Base-by-base conservation (phyloP, 1,140 invertebrate genomes). In the Bombus sylvicola region DNA sequence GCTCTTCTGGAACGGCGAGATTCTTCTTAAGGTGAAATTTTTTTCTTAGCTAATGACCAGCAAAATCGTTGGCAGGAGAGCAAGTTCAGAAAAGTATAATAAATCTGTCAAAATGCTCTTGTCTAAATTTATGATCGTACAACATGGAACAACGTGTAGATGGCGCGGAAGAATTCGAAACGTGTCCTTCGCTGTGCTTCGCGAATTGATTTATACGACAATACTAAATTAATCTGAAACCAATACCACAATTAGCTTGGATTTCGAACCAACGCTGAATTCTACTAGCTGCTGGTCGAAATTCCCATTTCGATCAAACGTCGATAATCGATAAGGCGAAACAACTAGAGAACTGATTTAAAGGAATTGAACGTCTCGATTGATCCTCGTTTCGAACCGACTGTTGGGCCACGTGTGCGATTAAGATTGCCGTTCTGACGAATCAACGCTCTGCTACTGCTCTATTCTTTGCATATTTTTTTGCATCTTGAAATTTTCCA, bases 111-210 rank as follows among this genome's bases (percentile, higher is more conserved):
- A 22, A 22, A 25, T 39, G 71, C 64, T 18, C 31, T 79, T 84
- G 62, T 79, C 75, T 72, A 84, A 53, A 84, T 84, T 84, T 79
- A 79, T 37, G 66, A 25, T 43, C 2, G 75, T 25, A 79, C 53
- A 22, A 47, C 28, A 31, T n/a, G 2, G 39, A 71, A 18, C 22
- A n/a, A 13, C 47, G 39, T n/a, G 57, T 1, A 37, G 41, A 75
- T 43, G 64, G 34, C 25, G 39, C 34, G 47, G 10, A 59, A 41
- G 37, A 78, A 71, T 78, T 71, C n/a, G 53, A 34, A 28, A 41
- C 74, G 8, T 2, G 66, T 53, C 47, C 25, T 18, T 28, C 59
- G 59, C 59, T 4, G 47, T 53, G 18, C 15, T 10, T 22, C 28
- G 28, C 59, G 28, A 62, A n/a, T n/a, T 62, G 13, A 62, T 28